Percentiles rank a stretch among this genome's conserved stretches.
Evolutionary conservation across 2,797 vertebrate genomes (phyloP).

Genomic region (Pipistrellus pygmaeus): DNA sequence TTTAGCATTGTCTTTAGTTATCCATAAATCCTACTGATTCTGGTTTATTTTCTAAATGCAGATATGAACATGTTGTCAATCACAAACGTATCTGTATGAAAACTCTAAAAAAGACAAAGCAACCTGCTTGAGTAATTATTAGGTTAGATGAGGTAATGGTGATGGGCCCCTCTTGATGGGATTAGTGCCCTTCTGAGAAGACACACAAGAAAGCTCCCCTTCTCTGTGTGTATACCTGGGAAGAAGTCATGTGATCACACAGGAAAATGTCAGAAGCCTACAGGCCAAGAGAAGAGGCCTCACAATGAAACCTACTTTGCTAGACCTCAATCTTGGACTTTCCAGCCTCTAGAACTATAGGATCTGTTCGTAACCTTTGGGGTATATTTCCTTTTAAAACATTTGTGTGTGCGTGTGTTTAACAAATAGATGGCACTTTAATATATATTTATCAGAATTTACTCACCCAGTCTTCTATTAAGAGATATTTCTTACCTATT

Average conservation of each 20-base stretch:
- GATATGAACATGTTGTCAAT: background rate
- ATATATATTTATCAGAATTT: background rate
- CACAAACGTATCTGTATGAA: background rate
- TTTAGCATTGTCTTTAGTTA: constrained; percentile 17
- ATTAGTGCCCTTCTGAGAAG: constrained; percentile 1
- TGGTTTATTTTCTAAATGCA: constrained; percentile 9
- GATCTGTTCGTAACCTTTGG: background rate
- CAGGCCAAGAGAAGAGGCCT: background rate
- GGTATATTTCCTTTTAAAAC: background rate
- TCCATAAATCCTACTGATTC: background rate
- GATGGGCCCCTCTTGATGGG: background rate
- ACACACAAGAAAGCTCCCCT: background rate
- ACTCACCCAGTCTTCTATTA: background rate
- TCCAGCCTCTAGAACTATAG: background rate
- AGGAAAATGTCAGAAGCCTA: background rate
- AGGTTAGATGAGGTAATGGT: background rate
- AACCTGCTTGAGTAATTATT: background rate
- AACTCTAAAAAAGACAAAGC: background rate
- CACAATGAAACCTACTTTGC: background rate
- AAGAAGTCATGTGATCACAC: background rate
- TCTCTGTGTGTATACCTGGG: background rate
- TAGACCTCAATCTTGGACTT: background rate
- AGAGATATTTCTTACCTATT: background rate
- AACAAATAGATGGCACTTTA: background rate
- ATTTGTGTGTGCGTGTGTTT: background rate